phyloP scores from a whole-genome alignment of 2,797 vertebrate genomes.

The Chiroxiphia lanceolata region DNA sequence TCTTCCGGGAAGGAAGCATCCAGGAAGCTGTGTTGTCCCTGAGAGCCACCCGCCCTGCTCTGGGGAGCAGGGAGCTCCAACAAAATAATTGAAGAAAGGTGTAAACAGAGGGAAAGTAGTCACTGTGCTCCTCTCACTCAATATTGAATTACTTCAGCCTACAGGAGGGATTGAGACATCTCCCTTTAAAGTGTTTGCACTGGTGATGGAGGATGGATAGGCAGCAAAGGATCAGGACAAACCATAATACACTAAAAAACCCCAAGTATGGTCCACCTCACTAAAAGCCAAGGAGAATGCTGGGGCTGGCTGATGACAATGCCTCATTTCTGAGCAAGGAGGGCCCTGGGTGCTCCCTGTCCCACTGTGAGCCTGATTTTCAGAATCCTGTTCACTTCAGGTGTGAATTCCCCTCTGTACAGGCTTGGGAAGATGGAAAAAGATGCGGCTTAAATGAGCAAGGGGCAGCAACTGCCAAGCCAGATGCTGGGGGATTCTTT shows the following conservation, averaged over 20 bases:
- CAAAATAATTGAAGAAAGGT: not conserved
- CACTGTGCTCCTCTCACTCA: not conserved
- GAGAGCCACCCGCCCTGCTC: not conserved
- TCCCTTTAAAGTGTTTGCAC: not conserved
- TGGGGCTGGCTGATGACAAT: not conserved
- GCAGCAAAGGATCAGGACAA: not conserved
- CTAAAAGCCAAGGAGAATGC: not conserved
- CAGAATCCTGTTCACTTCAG: not conserved
- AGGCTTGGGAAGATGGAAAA: not conserved
- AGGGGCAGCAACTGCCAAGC: not conserved
- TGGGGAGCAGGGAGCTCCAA: not conserved
- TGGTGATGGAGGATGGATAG: not conserved
- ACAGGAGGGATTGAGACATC: not conserved
- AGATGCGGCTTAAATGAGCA: not conserved
- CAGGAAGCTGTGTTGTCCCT: not conserved
- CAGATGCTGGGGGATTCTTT: not conserved
- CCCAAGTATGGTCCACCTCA: fast-evolving
- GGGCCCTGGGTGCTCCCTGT: not conserved
- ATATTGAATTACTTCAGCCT: not conserved
- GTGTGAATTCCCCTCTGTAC: not conserved
- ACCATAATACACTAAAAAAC: not conserved
- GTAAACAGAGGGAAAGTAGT: not conserved
- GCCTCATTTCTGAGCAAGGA: not conserved
- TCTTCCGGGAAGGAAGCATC: not conserved
- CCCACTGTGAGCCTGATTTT: not conserved